Percentiles rank a stretch among this genome's conserved stretches.
phyloP scores from a whole-genome alignment of 2,888 invertebrate species.

The Buathra laborator region DNA sequence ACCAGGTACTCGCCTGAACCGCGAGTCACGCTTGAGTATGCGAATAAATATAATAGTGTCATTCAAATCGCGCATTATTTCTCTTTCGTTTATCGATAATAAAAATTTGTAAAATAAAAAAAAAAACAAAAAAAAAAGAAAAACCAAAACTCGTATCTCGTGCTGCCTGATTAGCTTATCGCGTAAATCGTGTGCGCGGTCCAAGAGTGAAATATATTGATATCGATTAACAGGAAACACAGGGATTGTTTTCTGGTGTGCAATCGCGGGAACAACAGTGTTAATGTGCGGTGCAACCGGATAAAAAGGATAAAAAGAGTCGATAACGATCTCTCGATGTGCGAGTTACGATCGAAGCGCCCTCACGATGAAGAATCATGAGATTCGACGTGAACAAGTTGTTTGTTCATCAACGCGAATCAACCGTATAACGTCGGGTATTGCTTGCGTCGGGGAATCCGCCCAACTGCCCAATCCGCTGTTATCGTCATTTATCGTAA shows the following conservation, averaged over 20 bases:
- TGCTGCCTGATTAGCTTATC: too few relatives aligned
- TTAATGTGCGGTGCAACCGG: too few relatives aligned
- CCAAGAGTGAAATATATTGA: too few relatives aligned
- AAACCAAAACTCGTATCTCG: too few relatives aligned
- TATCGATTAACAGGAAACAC: too few relatives aligned
- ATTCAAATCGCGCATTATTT: too few relatives aligned
- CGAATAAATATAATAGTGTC: too few relatives aligned
- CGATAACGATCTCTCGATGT: constrained; percentile 4
- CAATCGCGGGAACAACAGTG: too few relatives aligned
- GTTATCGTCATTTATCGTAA: background rate
- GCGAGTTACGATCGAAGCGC: constrained; percentile 29
- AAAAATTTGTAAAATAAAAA: too few relatives aligned
- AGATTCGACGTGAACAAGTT: background rate
- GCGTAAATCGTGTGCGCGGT: too few relatives aligned
- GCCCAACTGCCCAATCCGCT: background rate
- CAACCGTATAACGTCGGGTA: background rate
- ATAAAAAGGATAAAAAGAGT: constrained; percentile 18
- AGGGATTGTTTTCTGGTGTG: too few relatives aligned
- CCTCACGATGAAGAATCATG: constrained; percentile 35
- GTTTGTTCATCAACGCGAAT: constrained; percentile 3
- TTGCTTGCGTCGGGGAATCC: constrained; percentile 32
- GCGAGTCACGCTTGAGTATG: constrained; percentile 37
- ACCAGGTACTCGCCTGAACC: constrained; percentile 47
- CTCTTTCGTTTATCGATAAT: background rate
- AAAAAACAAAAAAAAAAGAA: too few relatives aligned